Base-by-base conservation (phyloP, 2,888 invertebrate species). In the Ischnura elegans region DNA sequence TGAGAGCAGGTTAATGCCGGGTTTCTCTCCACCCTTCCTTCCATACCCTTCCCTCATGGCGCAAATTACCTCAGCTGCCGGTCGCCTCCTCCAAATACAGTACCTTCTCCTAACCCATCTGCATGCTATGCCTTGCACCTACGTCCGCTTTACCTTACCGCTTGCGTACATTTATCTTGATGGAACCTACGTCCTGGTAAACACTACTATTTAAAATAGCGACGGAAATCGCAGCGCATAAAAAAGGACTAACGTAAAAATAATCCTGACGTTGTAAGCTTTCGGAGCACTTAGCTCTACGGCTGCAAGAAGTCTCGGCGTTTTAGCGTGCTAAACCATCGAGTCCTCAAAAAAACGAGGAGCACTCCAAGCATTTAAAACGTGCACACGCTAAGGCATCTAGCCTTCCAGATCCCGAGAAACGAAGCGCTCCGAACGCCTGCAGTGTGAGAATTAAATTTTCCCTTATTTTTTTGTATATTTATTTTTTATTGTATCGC, bases 261-360 rank as follows among this genome's bases (percentile, higher is more conserved):
- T 76, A 36, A 76, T 36, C n/a, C 76, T 16, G 16, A 76, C 36
- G 13, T 13, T 76, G 36, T 10, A 29, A 76, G 76, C 76, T 76
- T 76, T 36, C 76, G 76, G 76, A 76, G 76, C n/a, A 76, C 76
- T 76, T 13, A 76, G 36, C 76, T 76, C 76, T 13, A 29, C 21
- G 36, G 76, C 76, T 25, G 76, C 29, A 76, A 76, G 76, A 36
- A 76, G 76, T 13, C 36, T 76, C 36, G 36, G 36, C 76, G 36
- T 76, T 36, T 76, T 76, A 76, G 76, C 76, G 10, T 76, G 76
- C 76, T 76, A 76, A 76, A 76, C 29, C 76, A 76, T 36, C 36
- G 76, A 76, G n/a, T 76, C 8, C 13, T 6, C 6, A 6, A 4
- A 76, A 76, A 36, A 36, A 76, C 10, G 76, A 36, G 36, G 76